Conservation (phyloP, 2,888 invertebrate genomes). For the Pheosia tremula region DNA sequence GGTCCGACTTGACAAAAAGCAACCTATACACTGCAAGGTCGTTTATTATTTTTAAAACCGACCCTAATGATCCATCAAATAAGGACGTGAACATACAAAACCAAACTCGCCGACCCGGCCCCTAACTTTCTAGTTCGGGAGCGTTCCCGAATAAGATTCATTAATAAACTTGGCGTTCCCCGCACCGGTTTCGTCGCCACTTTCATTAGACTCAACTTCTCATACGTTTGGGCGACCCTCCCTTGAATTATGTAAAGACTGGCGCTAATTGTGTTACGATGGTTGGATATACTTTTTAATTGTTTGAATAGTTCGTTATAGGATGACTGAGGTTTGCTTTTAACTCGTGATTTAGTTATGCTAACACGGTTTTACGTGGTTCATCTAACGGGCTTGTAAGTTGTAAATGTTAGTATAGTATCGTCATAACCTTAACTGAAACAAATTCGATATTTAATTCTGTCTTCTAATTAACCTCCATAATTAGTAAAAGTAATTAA, state of each 20-base stretch:
- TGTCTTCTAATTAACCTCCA: background rate
- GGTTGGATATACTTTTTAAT: conserved; percentile 12
- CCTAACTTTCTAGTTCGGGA: conserved; percentile 21
- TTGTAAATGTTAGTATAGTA: too few relatives aligned
- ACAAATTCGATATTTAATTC: too few relatives aligned
- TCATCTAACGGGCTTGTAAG: too few relatives aligned
- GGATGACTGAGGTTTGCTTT: conserved; percentile 16
- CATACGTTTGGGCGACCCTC: conserved; percentile 22
- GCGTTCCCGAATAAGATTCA: conserved; percentile 42
- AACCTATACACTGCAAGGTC: background rate
- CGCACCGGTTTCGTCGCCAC: conserved; percentile 11
- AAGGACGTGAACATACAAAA: conserved; percentile 11
- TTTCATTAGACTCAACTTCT: conserved; percentile 35
- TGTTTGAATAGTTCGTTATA: conserved; percentile 28
- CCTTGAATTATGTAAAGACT: conserved; percentile 20
- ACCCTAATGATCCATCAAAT: background rate
- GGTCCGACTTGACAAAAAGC: too few relatives aligned
- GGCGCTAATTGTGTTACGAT: conserved; percentile 23
- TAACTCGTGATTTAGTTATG: background rate
- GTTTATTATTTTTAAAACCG: background rate
- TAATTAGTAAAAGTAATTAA: background rate
- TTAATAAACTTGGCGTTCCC: conserved; percentile 42
- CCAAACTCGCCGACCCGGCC: conserved; percentile 15
- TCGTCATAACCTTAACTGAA: background rate
- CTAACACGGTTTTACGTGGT: too few relatives aligned